Base-by-base conservation (phyloP, 2,797 vertebrate genomes). In the Apogon talboti region DNA sequence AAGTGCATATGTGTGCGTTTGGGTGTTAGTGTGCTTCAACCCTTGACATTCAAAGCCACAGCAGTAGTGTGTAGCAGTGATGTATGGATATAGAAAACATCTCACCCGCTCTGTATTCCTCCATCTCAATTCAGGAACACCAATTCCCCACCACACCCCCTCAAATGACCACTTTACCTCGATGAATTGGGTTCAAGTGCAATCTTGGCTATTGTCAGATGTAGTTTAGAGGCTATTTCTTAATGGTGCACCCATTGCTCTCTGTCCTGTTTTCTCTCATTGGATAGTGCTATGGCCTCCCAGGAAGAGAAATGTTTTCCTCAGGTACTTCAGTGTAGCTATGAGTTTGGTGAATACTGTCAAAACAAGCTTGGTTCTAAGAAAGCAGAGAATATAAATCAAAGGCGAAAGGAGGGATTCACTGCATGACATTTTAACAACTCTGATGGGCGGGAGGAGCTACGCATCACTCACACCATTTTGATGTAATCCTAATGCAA, bases 121-220 rank as follows among this genome's bases (percentile, higher is more conserved):
- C 62, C 72, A 11, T 81, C 79, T 86, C 85, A 78, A 73, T 85
- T 70, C 73, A 73, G 48, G 46, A 87, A 74, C 77, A 72, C 69
- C 85, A 77, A 84, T 87, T 85, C 74, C 64, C 74, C 60, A 73
- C 67, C 63, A 68, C 56, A 75, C 65, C 79, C 63, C 79, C 80
- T 83, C 74, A 85, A 91, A 90, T 90, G 86, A 78, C 83, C 89
- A 91, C 86, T 91, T 91, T 90, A 76, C 78, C 73, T 71, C 78
- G 43, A 86, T 85, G 88, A 91, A 93, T 91, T 92, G 90, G 90
- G 89, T 89, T 91, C 89, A 90, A 84, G 85, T 81, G 82, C 89
- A 91, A 91, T 92, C 91, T 89, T 66, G 70, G 85, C 85, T 82
- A 91, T 91, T 93, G 91, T 93, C 92, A 92, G 82, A 90, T 91